A percentile compares a stretch with the other conserved stretches of the same genome.
Conservation (phyloP, 2,888 invertebrate species). For the Ectropis crepuscularia region DNA sequence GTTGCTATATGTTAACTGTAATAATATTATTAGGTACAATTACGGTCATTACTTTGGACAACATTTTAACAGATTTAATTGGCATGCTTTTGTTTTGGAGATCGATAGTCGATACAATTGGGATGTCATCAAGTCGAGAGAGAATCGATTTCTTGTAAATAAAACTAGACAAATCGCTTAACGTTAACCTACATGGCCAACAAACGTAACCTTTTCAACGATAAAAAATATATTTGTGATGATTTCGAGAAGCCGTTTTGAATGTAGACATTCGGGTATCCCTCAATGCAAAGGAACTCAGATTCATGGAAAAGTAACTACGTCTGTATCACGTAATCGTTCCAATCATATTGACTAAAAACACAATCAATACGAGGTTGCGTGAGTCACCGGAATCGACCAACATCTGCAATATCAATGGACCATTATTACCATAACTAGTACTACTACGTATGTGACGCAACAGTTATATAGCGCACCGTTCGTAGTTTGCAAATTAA, state of each 20-base stretch:
- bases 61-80: too few species aligned
- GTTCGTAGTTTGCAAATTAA: slow-evolving; percentile 4
- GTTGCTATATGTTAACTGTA: too few species aligned
- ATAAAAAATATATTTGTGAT: not conserved
- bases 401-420: slow-evolving; percentile 57
- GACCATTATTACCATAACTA: slow-evolving; percentile 61
- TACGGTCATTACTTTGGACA: too few species aligned
- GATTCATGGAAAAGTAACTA: slow-evolving; percentile 14
- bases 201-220: too few species aligned
- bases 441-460: slow-evolving; percentile 50
- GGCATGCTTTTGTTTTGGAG: too few species aligned
- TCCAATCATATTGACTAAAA: slow-evolving; percentile 15
- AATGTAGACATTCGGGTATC: not conserved
- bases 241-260: not conserved
- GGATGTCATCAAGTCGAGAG: too few species aligned
- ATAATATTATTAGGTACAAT: too few species aligned
- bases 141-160: too few species aligned
- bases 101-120: too few species aligned
- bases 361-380: slow-evolving; percentile 46
- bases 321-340: slow-evolving; percentile 12
- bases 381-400: slow-evolving; percentile 59
- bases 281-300: not conserved
- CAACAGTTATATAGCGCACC: slow-evolving; percentile 28
- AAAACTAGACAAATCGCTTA: too few species aligned
- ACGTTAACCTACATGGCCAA: too few species aligned